Base-by-base conservation (phyloP, 1,140 invertebrate genomes). In the Whitmania pigra region DNA sequence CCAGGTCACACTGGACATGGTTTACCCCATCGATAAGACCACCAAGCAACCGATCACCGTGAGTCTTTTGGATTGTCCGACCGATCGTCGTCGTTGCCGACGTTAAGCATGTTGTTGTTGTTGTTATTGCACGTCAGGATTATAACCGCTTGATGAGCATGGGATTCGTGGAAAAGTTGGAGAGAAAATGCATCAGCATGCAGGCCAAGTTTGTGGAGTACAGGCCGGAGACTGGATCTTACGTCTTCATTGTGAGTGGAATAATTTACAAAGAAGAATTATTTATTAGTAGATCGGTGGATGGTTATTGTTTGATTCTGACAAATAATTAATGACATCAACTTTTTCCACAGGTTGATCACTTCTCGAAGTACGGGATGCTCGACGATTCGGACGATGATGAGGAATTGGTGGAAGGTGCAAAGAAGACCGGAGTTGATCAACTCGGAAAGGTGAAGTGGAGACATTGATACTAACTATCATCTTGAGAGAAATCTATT, bases 281-380 rank as follows among this genome's bases (percentile, higher is more conserved):
- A 60, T 60, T 60, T 6, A 22, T 29, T 4, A 22, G 17, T 22
- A 22, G n/a, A 22, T 49, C 2, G 31, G 6, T 36, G 31, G 31
- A 2, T 3, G 6, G 31, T 36, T 36, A 36, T 36, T 6, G 6
- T 36, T 36, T 36, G 6, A 36, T 36, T 36, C 31, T 36, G 31
- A 36, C 31, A 2, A 25, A 20, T 31, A 67, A 22, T n/a, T 67
- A 31, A 67, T 11, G 43, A 49, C 9, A 11, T 17, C 5, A 49
- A 17, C 43, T 1, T 17, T 69, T 81, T 79, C 25, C 78, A n/a
- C n/a, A 89, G 88, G 93, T 95, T 36, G 89, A 93, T 73, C 94
- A 97, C 83, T 98, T 97, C 81, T 96, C 93, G 0, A 97, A 97
- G 79, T 97, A 98, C 82, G 93, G 92, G 3, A 82, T 96, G 11